These are phyloP conservation scores for Echinops telfairi DNA, from an alignment of 2,113 vertebrate genomes.

Conservation along the genomic window DNA sequence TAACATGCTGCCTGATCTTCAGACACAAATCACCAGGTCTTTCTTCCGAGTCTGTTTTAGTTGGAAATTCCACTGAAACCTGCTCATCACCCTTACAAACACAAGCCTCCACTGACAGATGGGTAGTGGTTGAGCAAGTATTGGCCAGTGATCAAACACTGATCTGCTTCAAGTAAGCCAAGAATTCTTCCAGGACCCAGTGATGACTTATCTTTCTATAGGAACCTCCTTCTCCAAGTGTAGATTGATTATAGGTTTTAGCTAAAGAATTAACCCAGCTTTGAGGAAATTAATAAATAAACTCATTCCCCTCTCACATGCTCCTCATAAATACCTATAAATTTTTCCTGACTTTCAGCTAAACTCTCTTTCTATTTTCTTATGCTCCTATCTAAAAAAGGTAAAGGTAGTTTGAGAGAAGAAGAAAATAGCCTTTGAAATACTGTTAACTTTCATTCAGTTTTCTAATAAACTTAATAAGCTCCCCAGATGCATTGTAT, in stretches of 20 bases:
- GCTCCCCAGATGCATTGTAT: conserved; percentile 80
- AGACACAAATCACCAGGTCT: neutral
- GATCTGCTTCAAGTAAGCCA: neutral
- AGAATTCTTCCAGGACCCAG: neutral
- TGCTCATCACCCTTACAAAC: neutral
- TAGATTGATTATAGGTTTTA: neutral
- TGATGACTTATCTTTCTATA: neutral
- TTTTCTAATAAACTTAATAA: conserved; percentile 84
- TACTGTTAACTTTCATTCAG: conserved; percentile 79
- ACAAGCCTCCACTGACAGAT: neutral
- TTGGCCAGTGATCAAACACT: neutral
- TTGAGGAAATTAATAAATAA: neutral
- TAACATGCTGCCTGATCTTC: neutral
- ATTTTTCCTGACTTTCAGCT: conserved; percentile 69
- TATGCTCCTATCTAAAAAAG: conserved; percentile 57
- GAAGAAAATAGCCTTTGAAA: conserved; percentile 75
- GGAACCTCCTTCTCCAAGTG: neutral
- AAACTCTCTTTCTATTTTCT: conserved; percentile 27
- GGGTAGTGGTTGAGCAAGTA: neutral
- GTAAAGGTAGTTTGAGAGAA: conserved; percentile 59
- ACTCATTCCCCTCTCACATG: conserved; percentile 25
- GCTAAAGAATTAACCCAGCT: neutral
- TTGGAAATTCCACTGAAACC: neutral
- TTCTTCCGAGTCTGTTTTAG: neutral
- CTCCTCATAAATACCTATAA: conserved; percentile 57